These are phyloP conservation scores for Ichneumon xanthorius DNA, from an alignment of 2,888 invertebrate genomes.

Conservation along the genomic window DNA sequence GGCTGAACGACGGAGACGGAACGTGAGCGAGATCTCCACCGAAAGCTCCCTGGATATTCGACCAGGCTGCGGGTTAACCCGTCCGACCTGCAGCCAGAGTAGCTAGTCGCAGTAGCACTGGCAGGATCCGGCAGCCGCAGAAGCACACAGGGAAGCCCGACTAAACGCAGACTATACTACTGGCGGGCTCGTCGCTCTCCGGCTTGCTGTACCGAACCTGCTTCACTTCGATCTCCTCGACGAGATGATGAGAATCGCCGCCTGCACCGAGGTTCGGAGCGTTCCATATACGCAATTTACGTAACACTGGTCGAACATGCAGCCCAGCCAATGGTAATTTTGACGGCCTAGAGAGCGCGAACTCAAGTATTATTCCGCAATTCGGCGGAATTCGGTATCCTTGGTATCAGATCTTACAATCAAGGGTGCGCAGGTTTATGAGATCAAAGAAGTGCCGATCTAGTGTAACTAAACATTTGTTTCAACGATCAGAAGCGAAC, in stretches of 20 bases:
- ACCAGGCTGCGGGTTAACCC: slow-evolving; percentile 62
- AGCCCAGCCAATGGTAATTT: slow-evolving; percentile 42
- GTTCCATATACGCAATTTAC: slow-evolving; percentile 46
- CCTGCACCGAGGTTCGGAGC: slow-evolving; percentile 40
- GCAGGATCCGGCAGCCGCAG: slow-evolving; percentile 40
- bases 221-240: slow-evolving; percentile 48
- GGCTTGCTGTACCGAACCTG: slow-evolving; percentile 47
- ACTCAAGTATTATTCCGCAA: neutral
- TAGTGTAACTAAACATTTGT: neutral
- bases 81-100: slow-evolving; percentile 59
- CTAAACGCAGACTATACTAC: slow-evolving; percentile 55
- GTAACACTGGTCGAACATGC: slow-evolving; percentile 34
- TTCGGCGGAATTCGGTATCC: neutral
- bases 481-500: neutral
- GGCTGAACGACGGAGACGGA: slow-evolving; percentile 58
- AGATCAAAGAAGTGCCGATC: neutral
- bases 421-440: neutral
- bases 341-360: slow-evolving; percentile 5
- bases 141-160: slow-evolving; percentile 40
- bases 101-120: slow-evolving; percentile 33
- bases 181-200: slow-evolving; percentile 37
- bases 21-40: slow-evolving; percentile 56
- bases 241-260: slow-evolving; percentile 49
- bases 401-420: neutral
- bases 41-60: slow-evolving; percentile 67